These are phyloP conservation scores for Lasiurus cinereus DNA, from an alignment of 2,113 vertebrate genomes.

Conservation along the genomic window DNA sequence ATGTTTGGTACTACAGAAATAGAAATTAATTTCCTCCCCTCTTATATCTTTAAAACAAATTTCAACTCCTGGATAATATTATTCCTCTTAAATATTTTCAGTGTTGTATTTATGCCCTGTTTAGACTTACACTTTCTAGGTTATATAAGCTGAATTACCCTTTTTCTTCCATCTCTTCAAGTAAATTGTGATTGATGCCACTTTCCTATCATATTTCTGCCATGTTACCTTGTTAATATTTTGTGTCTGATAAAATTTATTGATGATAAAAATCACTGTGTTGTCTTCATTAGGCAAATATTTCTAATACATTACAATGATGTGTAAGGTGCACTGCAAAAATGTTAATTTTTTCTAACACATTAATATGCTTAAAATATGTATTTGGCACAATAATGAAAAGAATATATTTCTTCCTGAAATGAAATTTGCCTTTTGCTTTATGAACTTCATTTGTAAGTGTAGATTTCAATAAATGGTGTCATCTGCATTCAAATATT, in stretches of 20 bases:
- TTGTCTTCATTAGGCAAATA: slow-evolving; percentile 93
- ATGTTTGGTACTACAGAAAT: slow-evolving; percentile 63
- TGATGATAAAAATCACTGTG: slow-evolving; percentile 94
- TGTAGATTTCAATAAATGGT: slow-evolving; percentile 95
- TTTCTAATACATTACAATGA: slow-evolving; percentile 95
- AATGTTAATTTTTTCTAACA: slow-evolving; percentile 53
- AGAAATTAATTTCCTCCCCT: slow-evolving; percentile 71
- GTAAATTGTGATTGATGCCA: slow-evolving; percentile 82
- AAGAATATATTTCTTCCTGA: slow-evolving; percentile 94
- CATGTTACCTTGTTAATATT: slow-evolving; percentile 86
- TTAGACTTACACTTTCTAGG: slow-evolving; percentile 78
- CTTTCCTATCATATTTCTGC: slow-evolving; percentile 84
- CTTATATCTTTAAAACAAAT: slow-evolving; percentile 76
- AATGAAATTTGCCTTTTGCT: slow-evolving; percentile 93
- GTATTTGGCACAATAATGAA: slow-evolving; percentile 81
- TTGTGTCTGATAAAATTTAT: slow-evolving; percentile 91
- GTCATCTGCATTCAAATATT: slow-evolving; percentile 90
- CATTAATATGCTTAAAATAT: slow-evolving; percentile 31
- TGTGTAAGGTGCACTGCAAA: slow-evolving; percentile 96
- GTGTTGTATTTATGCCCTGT: slow-evolving; percentile 85
- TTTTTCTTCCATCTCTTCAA: slow-evolving; percentile 76
- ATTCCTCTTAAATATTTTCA: slow-evolving; percentile 84
- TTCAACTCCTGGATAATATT: slow-evolving; percentile 87
- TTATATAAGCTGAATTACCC: slow-evolving; percentile 81
- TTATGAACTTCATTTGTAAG: slow-evolving; percentile 92